Percentiles rank a stretch among this genome's conserved stretches.
Conservation (phyloP, 2,888 invertebrate species). For the Proisotoma minuta region DNA sequence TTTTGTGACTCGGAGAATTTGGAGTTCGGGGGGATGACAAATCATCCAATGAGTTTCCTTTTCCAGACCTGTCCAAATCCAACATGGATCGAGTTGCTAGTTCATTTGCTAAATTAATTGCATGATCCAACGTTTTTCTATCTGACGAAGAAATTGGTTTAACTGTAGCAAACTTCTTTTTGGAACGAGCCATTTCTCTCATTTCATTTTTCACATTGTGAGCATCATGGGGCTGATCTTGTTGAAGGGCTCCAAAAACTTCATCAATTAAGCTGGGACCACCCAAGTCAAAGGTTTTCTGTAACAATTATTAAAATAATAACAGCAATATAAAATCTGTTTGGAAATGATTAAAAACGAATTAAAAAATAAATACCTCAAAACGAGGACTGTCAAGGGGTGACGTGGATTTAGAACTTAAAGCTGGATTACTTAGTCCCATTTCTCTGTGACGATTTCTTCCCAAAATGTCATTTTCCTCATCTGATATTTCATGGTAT, state of each 20-base stretch:
- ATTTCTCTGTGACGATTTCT: conserved; percentile 26
- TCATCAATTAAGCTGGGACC: conserved; percentile 86
- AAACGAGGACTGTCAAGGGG: conserved; percentile 53
- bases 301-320: no score
- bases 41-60: conserved; percentile 46
- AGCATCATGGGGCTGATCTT: conserved; percentile 53
- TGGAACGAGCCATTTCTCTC: conserved; percentile 58
- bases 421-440: conserved; percentile 44
- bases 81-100: conserved; percentile 66
- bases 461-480: conserved; percentile 56
- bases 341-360: not conserved
- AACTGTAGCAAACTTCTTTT: conserved; percentile 58
- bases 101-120: conserved; percentile 89
- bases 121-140: conserved; percentile 82
- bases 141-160: conserved; percentile 92
- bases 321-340: not conserved
- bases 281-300: conserved; percentile 61
- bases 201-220: conserved; percentile 68
- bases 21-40: conserved; percentile 55
- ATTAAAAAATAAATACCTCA: conserved; percentile 49
- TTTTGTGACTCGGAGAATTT: conserved; percentile 64
- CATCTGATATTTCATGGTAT: conserved; percentile 78
- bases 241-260: conserved; percentile 65
- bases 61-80: conserved; percentile 49
- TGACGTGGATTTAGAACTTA: conserved; percentile 47